Conservation (phyloP, 2,113 vertebrate species). For the Entelurus aequoreus region DNA sequence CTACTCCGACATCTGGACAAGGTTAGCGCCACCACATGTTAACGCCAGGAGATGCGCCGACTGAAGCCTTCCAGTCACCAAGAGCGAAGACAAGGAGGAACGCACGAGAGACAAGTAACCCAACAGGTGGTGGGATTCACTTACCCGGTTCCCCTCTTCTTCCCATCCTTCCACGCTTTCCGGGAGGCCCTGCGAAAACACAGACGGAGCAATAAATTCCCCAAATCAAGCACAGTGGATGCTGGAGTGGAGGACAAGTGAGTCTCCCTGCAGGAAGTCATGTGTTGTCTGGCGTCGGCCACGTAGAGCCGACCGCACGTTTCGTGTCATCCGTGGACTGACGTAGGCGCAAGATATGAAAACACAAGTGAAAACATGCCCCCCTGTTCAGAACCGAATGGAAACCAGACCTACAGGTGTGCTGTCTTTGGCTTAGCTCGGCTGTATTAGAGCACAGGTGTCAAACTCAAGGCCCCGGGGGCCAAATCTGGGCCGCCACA, state of each 20-base stretch:
- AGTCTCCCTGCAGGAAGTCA: conserved; percentile 26
- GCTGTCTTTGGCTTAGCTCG: neutral
- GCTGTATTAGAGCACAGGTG: neutral
- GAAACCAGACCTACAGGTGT: neutral
- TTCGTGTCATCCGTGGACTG: neutral
- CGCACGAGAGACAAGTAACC: conserved; percentile 24
- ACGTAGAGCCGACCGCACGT: conserved; percentile 19
- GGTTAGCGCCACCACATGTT: conserved; percentile 61
- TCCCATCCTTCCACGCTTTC: conserved; percentile 88
- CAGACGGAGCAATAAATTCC: conserved; percentile 41
- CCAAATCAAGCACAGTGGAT: conserved; percentile 16
- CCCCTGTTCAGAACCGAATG: conserved; percentile 7
- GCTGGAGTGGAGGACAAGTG: conserved; percentile 28
- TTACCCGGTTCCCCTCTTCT: conserved; percentile 87
- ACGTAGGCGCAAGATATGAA: conserved; percentile 1
- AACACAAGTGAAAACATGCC: conserved; percentile 9
- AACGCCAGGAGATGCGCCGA: conserved; percentile 32
- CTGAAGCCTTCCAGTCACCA: conserved; percentile 26
- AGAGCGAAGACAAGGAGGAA: conserved; percentile 21
- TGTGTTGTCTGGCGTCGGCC: conserved; percentile 35
- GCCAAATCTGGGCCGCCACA: no score
- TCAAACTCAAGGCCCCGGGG: no score
- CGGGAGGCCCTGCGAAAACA: conserved; percentile 82
- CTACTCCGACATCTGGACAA: conserved; percentile 49
- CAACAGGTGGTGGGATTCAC: conserved; percentile 40